Percentiles rank a stretch among this genome's conserved stretches.
These are phyloP conservation scores for Tiliacea aurago DNA, from an alignment of 2,888 invertebrate species.

Conservation along the genomic window DNA sequence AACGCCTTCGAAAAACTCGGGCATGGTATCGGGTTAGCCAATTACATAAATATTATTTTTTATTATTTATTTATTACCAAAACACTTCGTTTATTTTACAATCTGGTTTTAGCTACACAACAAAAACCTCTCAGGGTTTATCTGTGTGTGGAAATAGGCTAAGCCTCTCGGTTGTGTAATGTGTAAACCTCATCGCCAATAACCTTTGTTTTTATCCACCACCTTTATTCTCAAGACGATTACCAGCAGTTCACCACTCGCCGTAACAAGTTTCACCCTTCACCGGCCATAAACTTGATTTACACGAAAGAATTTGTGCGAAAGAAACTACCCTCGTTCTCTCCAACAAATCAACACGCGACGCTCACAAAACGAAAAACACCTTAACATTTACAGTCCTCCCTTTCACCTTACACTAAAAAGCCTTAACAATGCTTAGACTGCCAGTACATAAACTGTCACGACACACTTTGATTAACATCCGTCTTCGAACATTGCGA, in stretches of 20 bases:
- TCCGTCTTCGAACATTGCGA: constrained; percentile 52
- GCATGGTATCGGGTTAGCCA: background rate
- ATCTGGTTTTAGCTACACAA: too few species aligned
- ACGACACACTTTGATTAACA: constrained; percentile 64
- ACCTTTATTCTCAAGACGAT: constrained; percentile 30
- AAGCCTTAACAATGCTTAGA: constrained; percentile 52
- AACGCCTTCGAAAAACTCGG: background rate
- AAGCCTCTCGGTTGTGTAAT: too few species aligned
- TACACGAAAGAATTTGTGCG: constrained; percentile 56
- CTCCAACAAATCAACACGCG: constrained; percentile 59
- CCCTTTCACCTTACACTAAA: constrained; percentile 54
- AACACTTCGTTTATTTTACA: too few species aligned
- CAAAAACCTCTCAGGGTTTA: too few species aligned
- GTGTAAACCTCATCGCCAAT: constrained; percentile 19
- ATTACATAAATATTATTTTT: too few species aligned
- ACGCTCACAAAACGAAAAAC: constrained; percentile 55
- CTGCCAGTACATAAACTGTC: constrained; percentile 53
- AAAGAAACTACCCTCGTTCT: constrained; percentile 46
- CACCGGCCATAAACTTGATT: constrained; percentile 55
- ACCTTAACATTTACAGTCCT: constrained; percentile 57
- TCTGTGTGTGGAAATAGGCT: too few species aligned
- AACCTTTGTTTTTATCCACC: constrained; percentile 30
- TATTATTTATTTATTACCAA: too few species aligned
- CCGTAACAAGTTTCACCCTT: constrained; percentile 55
- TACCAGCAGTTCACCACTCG: constrained; percentile 39